phyloP scores from a whole-genome alignment of 2,113 vertebrate species.

The Thunnus thynnus region DNA sequence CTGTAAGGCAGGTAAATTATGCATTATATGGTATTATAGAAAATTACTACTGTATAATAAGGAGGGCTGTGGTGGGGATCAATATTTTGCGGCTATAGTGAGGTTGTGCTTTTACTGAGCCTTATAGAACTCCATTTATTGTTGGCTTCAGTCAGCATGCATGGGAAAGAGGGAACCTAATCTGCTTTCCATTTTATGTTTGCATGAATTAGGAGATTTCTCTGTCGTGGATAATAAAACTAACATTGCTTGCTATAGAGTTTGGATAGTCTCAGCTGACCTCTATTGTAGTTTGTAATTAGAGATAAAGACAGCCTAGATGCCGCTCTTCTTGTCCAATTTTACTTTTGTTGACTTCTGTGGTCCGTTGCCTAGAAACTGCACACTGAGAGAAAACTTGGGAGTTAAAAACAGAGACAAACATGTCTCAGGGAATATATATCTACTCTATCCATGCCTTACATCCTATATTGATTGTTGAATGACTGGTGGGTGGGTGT shows the following conservation, averaged over 20 bases:
- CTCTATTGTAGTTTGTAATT: slow-evolving; percentile 78
- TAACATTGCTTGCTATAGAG: slow-evolving; percentile 36
- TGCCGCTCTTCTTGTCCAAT: slow-evolving; percentile 59
- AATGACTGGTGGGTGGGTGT: background rate
- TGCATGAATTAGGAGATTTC: slow-evolving; percentile 50
- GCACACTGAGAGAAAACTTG: slow-evolving; percentile 7
- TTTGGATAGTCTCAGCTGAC: slow-evolving; percentile 56
- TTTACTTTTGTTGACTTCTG: slow-evolving; percentile 66
- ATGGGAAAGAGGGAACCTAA: slow-evolving; percentile 55
- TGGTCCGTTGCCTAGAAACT: slow-evolving; percentile 53
- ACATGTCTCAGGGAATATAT: slow-evolving; percentile 18
- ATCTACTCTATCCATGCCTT: background rate
- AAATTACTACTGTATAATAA: slow-evolving; percentile 21
- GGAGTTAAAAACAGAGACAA: slow-evolving; percentile 30
- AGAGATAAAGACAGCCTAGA: slow-evolving; percentile 66
- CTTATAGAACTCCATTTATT: slow-evolving; percentile 9
- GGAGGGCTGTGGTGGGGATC: slow-evolving; percentile 12
- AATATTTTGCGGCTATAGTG: slow-evolving; percentile 14
- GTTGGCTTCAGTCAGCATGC: slow-evolving; percentile 27
- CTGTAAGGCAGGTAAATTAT: slow-evolving; percentile 26
- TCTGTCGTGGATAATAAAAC: slow-evolving; percentile 60
- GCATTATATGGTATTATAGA: slow-evolving; percentile 18
- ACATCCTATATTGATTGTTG: background rate
- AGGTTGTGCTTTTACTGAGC: slow-evolving; percentile 8
- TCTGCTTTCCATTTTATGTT: slow-evolving; percentile 37